Conservation (phyloP, 1,140 invertebrate genomes). For the Leptinotarsa texana region DNA sequence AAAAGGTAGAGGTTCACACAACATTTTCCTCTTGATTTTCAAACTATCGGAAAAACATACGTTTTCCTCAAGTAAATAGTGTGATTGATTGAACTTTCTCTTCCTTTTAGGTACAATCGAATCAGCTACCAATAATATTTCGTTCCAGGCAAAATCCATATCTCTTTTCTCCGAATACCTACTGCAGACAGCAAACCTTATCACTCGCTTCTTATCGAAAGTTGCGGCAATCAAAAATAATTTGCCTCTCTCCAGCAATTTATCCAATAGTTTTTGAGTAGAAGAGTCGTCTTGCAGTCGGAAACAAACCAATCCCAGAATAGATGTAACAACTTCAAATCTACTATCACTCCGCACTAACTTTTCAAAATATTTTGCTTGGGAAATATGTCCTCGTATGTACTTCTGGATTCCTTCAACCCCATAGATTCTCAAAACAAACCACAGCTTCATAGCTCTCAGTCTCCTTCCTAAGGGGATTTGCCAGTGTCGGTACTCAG, state of each 20-base stretch:
- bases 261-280: slow-evolving; percentile 75
- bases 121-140: slow-evolving; percentile 62
- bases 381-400: slow-evolving; percentile 73
- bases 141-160: slow-evolving; percentile 79
- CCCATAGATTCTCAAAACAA: slow-evolving; percentile 84
- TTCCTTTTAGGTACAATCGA: background rate
- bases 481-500: slow-evolving; percentile 93
- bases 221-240: slow-evolving; percentile 84
- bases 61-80: background rate
- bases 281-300: slow-evolving; percentile 75
- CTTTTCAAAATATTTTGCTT: slow-evolving; percentile 80
- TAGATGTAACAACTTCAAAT: slow-evolving; percentile 70
- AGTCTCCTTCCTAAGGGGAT: slow-evolving; percentile 89
- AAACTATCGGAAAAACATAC: background rate
- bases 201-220: slow-evolving; percentile 68
- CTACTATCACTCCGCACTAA: slow-evolving; percentile 69
- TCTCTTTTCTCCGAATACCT: slow-evolving; percentile 70
- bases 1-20: background rate
- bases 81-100: background rate
- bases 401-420: slow-evolving; percentile 77
- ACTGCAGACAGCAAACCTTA: slow-evolving; percentile 84
- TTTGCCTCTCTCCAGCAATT: slow-evolving; percentile 74
- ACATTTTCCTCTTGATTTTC: background rate
- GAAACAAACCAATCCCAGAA: slow-evolving; percentile 87
- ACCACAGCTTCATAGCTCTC: slow-evolving; percentile 92